Base-by-base conservation (phyloP, 2,797 vertebrate species). In the Pitangus sulphuratus region DNA sequence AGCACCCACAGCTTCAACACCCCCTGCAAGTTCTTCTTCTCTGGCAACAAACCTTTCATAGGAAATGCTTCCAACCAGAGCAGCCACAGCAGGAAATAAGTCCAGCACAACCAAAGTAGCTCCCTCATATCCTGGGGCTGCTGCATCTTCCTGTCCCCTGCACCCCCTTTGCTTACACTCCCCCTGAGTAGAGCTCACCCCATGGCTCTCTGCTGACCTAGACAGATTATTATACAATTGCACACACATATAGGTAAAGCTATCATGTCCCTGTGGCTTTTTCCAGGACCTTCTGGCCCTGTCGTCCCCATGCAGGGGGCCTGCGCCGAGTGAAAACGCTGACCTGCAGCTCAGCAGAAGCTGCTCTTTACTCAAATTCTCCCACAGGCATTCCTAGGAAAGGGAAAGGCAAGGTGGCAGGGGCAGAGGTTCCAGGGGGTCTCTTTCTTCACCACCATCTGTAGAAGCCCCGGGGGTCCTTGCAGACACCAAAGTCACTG, bases 401-500 rank as follows among this genome's bases (percentile, higher is more conserved):
- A 30, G 11, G 65, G 21, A 39, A 17, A 47, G 4, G 11, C 8
- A 25, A 28, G 25, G 65, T 2, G 37, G 20, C 35, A 54, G 47
- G 18, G 8, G 22, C n/a, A 64, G 30, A 8, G 48, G 6, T 24
- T 28, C 6, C 0, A 6, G 28, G 8, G 15, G 10, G 17, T 10
- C 24, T 31, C 17, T 2, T 19, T 15, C 58, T 86, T 54, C 91
- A 97, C n/a, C 17, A 9, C 22, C 1, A 3, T 21, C 6, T 14
- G 5, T 31, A 8, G 5, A 11, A 11, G 7, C 10, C 15, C 3
- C 3, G 4, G 9, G 76, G 53, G 40, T 98, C 98, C 3, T 7
- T 48, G 92, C 98, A 99, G 94, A 56, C 0, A 8, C 98, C 98
- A 0, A 96, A 98, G 96, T 98, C 50, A 11, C 70, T 98, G 96